Evolutionary conservation across 1,140 invertebrate genomes (phyloP), one percentile per base, ranked within the genome.

Genomic region (Drosophila albomicans): DNA sequence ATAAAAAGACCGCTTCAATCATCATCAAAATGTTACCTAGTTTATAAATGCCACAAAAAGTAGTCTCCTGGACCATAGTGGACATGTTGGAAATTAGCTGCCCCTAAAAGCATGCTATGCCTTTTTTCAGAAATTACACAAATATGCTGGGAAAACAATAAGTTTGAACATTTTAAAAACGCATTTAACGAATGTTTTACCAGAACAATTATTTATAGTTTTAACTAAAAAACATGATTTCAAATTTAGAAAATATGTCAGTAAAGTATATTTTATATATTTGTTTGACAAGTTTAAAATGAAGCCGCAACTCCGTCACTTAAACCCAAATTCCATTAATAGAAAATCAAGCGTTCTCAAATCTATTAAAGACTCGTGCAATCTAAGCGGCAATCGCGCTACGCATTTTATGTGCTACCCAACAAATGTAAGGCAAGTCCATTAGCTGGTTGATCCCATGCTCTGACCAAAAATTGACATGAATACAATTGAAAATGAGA

Each of bases 341-440:
- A 32, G 11, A n/a, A 52, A 8, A 1, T 54, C 6, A 35, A 15
- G 5, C 13, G 28, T n/a, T 32, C 6, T n/a, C n/a, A 15, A 13
- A 54, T 35, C 30, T 54, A 32, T 72, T 66, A 58, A 66, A 66
- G 45, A 46, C 15, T 16, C 10, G 10, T 20, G 35, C 13, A 57
- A 57, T 57, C 54, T 41, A 25, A 25, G 16, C 13, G 10, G n/a
- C 43, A 65, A 38, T 41, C 48, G 20, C 13, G 13, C 10, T 43
- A n/a, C 2, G 30, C 45, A 32, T 20, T 32, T 11, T 2, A 7
- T 48, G 25, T 30, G 25, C 25, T 43, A 38, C 35, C 16, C 10
- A 41, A 11, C 43, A 8, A 43, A 25, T 25, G 32, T 41, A 20
- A 58, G 56, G 41, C n/a, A 15, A 59, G 57, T 59, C 57, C 57